phyloP scores from a whole-genome alignment of 2,888 invertebrate genomes.

The Lysandra bellargus region DNA sequence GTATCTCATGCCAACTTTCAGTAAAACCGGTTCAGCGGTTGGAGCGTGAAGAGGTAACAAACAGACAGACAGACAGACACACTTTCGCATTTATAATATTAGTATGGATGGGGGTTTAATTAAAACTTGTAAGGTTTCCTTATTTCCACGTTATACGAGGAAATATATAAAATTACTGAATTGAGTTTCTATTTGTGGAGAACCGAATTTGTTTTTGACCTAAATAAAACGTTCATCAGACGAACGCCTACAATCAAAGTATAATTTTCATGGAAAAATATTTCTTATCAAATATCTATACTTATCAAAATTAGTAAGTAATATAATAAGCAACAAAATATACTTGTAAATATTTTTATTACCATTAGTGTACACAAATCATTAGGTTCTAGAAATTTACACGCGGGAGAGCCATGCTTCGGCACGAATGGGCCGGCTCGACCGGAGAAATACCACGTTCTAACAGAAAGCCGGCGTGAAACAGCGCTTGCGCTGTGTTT shows the following conservation, averaged over 20 bases:
- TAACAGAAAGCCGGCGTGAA: too few species aligned
- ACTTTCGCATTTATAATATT: too few species aligned
- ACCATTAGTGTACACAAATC: neutral
- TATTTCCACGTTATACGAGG: neutral
- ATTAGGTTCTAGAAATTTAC: neutral
- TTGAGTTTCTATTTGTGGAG: neutral
- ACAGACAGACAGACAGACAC: too few species aligned
- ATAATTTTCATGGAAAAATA: neutral
- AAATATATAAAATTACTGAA: neutral
- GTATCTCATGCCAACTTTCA: too few species aligned
- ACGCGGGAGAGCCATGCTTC: too few species aligned
- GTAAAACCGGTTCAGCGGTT: too few species aligned
- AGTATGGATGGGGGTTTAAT: neutral
- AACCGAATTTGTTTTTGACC: neutral
- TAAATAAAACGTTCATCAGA: slow-evolving; percentile 2
- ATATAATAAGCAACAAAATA: neutral
- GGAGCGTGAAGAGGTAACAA: too few species aligned
- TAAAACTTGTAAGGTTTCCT: neutral
- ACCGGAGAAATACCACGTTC: too few species aligned
- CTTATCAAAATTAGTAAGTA: neutral
- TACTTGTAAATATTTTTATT: neutral
- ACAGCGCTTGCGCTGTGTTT: too few species aligned
- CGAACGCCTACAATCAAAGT: neutral
- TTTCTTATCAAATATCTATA: neutral
- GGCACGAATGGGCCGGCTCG: too few species aligned